A percentile compares a stretch with the other conserved stretches of the same genome.
Evolutionary conservation across 2,888 invertebrate genomes (phyloP).

Genomic region (Pomacea canaliculata): DNA sequence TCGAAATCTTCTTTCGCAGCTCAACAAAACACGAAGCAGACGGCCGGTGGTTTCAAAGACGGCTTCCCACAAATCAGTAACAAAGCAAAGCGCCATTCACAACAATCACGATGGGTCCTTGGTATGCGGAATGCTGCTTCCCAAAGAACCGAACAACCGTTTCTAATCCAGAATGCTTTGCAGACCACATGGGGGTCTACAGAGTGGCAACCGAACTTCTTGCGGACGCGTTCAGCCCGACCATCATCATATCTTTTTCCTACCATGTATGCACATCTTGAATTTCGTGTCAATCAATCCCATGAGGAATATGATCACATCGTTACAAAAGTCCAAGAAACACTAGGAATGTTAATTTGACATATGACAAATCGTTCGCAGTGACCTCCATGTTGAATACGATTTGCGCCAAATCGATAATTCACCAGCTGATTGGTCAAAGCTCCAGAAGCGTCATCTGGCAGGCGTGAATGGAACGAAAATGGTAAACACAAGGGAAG

Average conservation of each 20-base stretch:
- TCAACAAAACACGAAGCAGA: slow-evolving; percentile 9
- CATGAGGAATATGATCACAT: slow-evolving; percentile 9
- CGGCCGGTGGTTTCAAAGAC: slow-evolving; percentile 13
- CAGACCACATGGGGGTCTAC: slow-evolving; percentile 22
- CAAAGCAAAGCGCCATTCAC: slow-evolving; percentile 16
- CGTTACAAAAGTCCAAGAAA: slow-evolving; percentile 19
- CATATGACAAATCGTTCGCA: slow-evolving; percentile 31
- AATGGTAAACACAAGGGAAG: slow-evolving; percentile 33
- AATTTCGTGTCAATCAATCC: slow-evolving; percentile 7
- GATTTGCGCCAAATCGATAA: slow-evolving; percentile 45
- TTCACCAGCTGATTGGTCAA: slow-evolving; percentile 42
- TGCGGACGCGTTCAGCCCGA: slow-evolving; percentile 4
- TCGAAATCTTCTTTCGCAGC: slow-evolving; percentile 19
- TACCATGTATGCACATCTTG: slow-evolving; percentile 12
- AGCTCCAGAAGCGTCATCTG: slow-evolving; percentile 30
- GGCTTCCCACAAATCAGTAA: slow-evolving; percentile 4
- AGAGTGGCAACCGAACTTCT: slow-evolving; percentile 21
- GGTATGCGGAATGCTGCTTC: slow-evolving; percentile 14
- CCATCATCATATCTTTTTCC: slow-evolving; percentile 11
- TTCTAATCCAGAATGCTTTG: slow-evolving; percentile 23
- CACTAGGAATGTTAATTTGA: slow-evolving; percentile 34
- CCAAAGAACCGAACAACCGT: slow-evolving; percentile 23
- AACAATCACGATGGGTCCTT: slow-evolving; percentile 5
- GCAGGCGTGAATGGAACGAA: slow-evolving; percentile 28
- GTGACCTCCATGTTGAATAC: slow-evolving; percentile 46